Evolutionary conservation across 2,113 vertebrate species (phyloP).

Genomic region (Tiliqua scincoides): DNA sequence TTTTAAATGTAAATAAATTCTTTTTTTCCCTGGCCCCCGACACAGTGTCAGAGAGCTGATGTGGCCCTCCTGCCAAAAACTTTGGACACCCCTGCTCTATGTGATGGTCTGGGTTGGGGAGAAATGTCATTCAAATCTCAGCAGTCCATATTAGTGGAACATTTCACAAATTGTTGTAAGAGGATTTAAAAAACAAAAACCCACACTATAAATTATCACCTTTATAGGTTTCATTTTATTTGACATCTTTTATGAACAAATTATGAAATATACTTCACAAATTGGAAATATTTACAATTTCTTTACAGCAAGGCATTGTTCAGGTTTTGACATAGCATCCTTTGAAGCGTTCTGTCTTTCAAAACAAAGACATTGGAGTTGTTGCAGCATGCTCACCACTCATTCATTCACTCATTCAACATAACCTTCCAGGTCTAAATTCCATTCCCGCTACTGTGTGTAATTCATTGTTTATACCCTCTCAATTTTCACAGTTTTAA

Average conservation of each 20-base stretch:
- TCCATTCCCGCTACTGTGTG: conserved; percentile 57
- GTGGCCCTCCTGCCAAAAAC: too few species aligned
- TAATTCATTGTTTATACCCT: conserved; percentile 37
- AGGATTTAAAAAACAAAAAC: background rate
- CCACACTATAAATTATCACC: conserved; percentile 41
- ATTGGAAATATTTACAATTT: conserved; percentile 78
- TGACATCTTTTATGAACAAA: conserved; percentile 78
- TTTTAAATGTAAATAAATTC: too few species aligned
- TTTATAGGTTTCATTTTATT: conserved; percentile 68
- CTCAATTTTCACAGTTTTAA: conserved; percentile 30
- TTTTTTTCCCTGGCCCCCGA: too few species aligned
- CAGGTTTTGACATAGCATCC: conserved; percentile 74
- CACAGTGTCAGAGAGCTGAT: too few species aligned
- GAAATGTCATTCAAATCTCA: too few species aligned
- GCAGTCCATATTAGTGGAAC: background rate
- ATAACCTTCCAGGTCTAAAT: conserved; percentile 61
- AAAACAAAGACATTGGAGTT: conserved; percentile 74
- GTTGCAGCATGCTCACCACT: conserved; percentile 56
- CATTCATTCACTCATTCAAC: conserved; percentile 60
- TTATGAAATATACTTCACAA: conserved; percentile 83
- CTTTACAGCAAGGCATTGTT: conserved; percentile 79
- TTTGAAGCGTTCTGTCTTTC: conserved; percentile 75
- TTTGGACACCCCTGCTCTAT: too few species aligned
- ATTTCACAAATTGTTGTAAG: background rate
- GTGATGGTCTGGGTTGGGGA: too few species aligned